Evolutionary conservation across 2,888 invertebrate genomes (phyloP).

Genomic region (Torymus aiolomorphi): DNA sequence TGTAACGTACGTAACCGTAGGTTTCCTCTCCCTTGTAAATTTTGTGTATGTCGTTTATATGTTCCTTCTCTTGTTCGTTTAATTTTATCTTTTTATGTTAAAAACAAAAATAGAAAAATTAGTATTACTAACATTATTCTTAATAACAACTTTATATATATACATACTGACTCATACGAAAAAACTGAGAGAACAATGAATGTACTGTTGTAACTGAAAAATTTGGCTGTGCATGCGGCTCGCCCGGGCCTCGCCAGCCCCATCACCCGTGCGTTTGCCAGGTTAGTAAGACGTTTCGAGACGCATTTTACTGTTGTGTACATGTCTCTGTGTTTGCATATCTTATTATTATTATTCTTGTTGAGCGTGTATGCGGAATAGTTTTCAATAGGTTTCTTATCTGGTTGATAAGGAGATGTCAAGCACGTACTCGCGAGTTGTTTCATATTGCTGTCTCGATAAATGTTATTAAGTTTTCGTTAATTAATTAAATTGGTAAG

Average conservation of each 20-base stretch:
- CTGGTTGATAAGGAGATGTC: too few species aligned
- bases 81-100: too few species aligned
- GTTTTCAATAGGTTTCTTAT: too few species aligned
- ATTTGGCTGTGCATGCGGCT: slow-evolving; percentile 80
- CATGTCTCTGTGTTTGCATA: neutral
- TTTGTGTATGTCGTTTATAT: neutral
- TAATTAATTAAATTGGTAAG: too few species aligned
- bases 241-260: slow-evolving; percentile 77
- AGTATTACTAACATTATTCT: too few species aligned
- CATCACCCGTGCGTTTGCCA: slow-evolving; percentile 76
- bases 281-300: slow-evolving; percentile 70
- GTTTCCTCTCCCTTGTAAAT: neutral
- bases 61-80: too few species aligned
- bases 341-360: neutral
- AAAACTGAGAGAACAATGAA: slow-evolving; percentile 56
- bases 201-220: slow-evolving; percentile 70
- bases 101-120: too few species aligned
- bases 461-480: too few species aligned
- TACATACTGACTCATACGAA: neutral
- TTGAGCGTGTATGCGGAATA: neutral
- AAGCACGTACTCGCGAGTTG: too few species aligned
- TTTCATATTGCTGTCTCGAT: too few species aligned
- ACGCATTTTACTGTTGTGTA: neutral
- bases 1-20: neutral
- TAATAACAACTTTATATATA: too few species aligned